Evolutionary conservation across 2,113 vertebrate genomes (phyloP), one percentile per base, ranked within the genome.

Genomic region (Brachionichthys hirsutus): DNA sequence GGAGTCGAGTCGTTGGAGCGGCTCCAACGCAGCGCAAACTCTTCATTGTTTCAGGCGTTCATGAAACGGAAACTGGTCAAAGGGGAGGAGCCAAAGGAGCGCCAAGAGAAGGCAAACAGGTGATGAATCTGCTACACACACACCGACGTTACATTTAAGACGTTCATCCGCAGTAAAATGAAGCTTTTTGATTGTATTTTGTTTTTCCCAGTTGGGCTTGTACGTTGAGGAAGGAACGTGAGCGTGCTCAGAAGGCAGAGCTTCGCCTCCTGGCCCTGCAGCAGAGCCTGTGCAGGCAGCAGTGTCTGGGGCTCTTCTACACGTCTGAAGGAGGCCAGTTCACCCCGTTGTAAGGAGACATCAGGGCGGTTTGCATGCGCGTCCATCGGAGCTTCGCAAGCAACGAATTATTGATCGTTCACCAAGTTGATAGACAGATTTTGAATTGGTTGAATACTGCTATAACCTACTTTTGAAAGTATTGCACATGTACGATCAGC

Each of bases 261-360:
- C 67, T 89, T 12, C 4, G 18, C 42, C 82, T 92, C 16, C 78
- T 92, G 41, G 72, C 66, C 2, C 80, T 90, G 67, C 85, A 90
- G 70, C 77, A 76, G 56, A 24, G 22, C 44, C 76, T 90, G 82
- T 90, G 85, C 62, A 70, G 47, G 54, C 83, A 86, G 42, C 73
- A 90, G 73, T 84, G 82, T 80, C 87, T 87, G 87, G 86, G 67
- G 16, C 59, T 76, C 34, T 65, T 17, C 63, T 15, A 2, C 2
- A n/a, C 14, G 7, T 58, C 47, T 48, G 65, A 84, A 15, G 56
- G 16, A 19, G 54, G 64, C 12, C 51, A 13, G 40, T 42, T 61
- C 44, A 6, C 6, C 9, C 4, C 16, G 16, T 0, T 24, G 59
- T 63, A 50, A 38, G 53, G 70, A 84, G 2, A 40, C 17, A 1